These are phyloP conservation scores for Dicranocentrus wangi DNA, from an alignment of 2,888 invertebrate genomes.

Conservation along the genomic window DNA sequence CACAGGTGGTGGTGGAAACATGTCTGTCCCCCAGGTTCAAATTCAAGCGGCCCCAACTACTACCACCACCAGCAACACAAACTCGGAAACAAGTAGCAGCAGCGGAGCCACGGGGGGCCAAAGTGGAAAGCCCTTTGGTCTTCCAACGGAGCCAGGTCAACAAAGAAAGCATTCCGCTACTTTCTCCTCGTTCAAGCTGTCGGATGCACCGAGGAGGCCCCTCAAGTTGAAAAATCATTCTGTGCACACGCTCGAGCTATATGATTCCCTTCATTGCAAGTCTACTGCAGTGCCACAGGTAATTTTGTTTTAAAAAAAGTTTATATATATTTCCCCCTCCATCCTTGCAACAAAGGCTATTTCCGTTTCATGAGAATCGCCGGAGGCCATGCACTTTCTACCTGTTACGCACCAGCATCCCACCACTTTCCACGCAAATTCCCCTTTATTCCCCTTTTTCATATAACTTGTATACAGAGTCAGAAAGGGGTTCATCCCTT, in stretches of 20 bases:
- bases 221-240: conserved; percentile 71
- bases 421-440: neutral
- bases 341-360: neutral
- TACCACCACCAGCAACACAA: neutral
- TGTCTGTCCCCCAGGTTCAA: conserved; percentile 51
- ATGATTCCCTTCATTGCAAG: conserved; percentile 71
- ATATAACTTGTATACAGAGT: neutral
- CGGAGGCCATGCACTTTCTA: conserved; percentile 4
- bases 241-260: conserved; percentile 68
- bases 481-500: too few relatives aligned
- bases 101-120: too few relatives aligned
- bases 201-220: conserved; percentile 65
- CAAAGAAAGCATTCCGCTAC: conserved; percentile 62
- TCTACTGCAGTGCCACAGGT: conserved; percentile 55
- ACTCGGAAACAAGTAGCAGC: too few relatives aligned
- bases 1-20: neutral
- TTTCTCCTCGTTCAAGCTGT: conserved; percentile 56
- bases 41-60: conserved; percentile 42
- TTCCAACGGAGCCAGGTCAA: conserved; percentile 18
- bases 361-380: neutral
- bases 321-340: neutral
- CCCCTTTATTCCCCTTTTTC: neutral
- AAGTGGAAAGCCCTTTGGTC: conserved; percentile 10
- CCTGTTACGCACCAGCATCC: conserved; percentile 24
- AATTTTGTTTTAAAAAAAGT: neutral